phyloP scores from a whole-genome alignment of 2,113 vertebrate genomes.

The Prinia subflava region DNA sequence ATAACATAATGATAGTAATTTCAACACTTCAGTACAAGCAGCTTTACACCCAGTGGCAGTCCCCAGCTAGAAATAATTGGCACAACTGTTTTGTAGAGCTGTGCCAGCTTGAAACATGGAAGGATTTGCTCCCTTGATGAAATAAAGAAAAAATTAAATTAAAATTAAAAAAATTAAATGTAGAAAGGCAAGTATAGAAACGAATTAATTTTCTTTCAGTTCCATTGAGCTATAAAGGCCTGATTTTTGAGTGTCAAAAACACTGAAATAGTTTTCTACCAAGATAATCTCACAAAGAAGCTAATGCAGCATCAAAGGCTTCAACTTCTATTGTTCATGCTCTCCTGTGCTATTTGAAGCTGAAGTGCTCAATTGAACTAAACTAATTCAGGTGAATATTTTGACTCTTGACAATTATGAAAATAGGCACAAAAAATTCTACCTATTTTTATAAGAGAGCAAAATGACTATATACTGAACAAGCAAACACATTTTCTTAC shows the following conservation, averaged over 20 bases:
- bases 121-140: neutral
- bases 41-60: slow-evolving; percentile 14
- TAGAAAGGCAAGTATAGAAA: neutral
- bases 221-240: neutral
- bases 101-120: slow-evolving; percentile 11
- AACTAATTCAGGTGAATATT: neutral
- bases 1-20: slow-evolving; percentile 54
- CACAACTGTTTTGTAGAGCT: neutral
- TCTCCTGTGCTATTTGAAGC: neutral
- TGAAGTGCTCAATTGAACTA: neutral
- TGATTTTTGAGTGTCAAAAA: neutral
- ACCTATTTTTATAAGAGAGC: neutral
- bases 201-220: neutral
- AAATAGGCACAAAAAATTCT: neutral
- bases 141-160: too few species aligned
- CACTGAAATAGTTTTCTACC: neutral
- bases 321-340: neutral
- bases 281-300: neutral
- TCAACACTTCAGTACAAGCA: slow-evolving; percentile 11
- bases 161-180: neutral
- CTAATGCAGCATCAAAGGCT: neutral
- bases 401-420: neutral
- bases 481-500: neutral
- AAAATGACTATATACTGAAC: neutral
- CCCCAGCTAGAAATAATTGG: slow-evolving; percentile 27